Conservation (phyloP, 2,113 vertebrate genomes). For the Todiramphus saurophagus region DNA sequence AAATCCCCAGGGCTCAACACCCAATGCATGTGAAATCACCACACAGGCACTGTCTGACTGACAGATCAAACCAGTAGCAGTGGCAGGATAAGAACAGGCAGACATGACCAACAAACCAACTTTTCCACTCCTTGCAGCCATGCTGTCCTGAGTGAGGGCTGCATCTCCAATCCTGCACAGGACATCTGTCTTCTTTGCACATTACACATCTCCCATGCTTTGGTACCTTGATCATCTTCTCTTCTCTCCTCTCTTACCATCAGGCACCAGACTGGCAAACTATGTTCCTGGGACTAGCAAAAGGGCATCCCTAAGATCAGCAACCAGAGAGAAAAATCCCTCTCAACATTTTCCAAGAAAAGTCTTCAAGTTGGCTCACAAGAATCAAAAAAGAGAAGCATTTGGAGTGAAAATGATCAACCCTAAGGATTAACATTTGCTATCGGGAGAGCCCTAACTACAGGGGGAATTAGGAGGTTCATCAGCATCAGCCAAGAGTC, state of each 20-base stretch:
- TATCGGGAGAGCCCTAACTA: neutral
- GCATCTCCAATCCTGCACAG: neutral
- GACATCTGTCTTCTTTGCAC: neutral
- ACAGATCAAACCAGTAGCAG: neutral
- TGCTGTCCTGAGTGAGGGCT: neutral
- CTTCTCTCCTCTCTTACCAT: neutral
- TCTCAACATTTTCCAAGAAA: neutral
- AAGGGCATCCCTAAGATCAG: neutral
- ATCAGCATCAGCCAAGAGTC: neutral
- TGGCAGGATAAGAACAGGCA: neutral
- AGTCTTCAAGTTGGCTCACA: neutral
- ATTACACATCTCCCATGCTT: rapidly evolving
- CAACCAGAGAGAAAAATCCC: neutral
- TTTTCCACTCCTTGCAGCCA: rapidly evolving
- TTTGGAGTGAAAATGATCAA: neutral
- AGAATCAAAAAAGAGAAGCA: neutral
- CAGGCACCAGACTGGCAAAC: neutral
- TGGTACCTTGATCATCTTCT: neutral
- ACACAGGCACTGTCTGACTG: neutral
- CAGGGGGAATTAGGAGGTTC: neutral
- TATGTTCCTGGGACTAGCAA: neutral
- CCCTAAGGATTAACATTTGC: neutral
- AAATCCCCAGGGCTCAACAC: neutral
- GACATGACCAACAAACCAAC: neutral
- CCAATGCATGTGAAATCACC: rapidly evolving